Evolutionary conservation across 2,113 vertebrate species (phyloP).

Genomic region (Neotragus pygmaeus): DNA sequence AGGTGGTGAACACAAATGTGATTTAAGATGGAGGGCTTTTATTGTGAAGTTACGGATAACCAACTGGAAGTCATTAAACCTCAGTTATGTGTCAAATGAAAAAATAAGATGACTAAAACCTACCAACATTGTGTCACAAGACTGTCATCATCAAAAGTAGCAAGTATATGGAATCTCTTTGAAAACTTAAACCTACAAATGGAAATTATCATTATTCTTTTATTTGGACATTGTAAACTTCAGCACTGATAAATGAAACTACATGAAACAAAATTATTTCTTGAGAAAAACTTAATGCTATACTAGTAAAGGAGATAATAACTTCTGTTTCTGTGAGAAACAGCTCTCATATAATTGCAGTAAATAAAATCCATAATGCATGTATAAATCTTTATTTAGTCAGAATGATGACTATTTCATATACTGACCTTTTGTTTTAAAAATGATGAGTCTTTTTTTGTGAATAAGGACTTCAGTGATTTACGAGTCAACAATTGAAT

Average conservation of each 20-base stretch:
- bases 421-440: slow-evolving; percentile 68
- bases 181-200: not conserved
- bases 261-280: slow-evolving; percentile 38
- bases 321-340: slow-evolving; percentile 56
- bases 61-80: not conserved
- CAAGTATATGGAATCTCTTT: not conserved
- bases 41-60: not conserved
- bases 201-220: slow-evolving; percentile 1
- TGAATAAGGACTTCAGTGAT: slow-evolving; percentile 38
- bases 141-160: not conserved
- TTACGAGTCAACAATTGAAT: slow-evolving; percentile 66
- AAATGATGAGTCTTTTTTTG: slow-evolving; percentile 65
- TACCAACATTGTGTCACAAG: not conserved
- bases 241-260: slow-evolving; percentile 38
- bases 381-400: slow-evolving; percentile 75
- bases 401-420: slow-evolving; percentile 61
- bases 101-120: not conserved
- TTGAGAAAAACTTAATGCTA: slow-evolving; percentile 20
- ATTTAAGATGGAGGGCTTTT: not conserved
- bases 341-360: slow-evolving; percentile 65
- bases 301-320: not conserved
- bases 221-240: slow-evolving; percentile 25
- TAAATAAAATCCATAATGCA: slow-evolving; percentile 69
- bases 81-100: not conserved
- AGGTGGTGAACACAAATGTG: not conserved